phyloP scores from a whole-genome alignment of 2,113 vertebrate genomes.

The Epinephelus moara region DNA sequence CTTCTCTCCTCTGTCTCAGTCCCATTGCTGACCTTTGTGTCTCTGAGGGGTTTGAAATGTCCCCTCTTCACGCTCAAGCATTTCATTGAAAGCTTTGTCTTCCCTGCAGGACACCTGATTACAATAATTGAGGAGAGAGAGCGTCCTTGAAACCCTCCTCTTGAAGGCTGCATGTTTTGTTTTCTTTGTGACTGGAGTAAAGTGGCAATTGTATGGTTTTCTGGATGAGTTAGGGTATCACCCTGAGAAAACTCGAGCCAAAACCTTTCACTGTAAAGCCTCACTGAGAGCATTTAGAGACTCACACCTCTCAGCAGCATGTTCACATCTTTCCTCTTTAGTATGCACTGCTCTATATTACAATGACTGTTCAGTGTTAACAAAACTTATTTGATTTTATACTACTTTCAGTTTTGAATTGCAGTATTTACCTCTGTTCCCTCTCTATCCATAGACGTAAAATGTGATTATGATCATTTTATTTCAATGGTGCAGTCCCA shows the following conservation, averaged over 20 bases:
- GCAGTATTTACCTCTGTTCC: neutral
- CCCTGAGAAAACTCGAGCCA: conserved; percentile 1
- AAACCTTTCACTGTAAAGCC: neutral
- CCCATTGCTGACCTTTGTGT: conserved; percentile 32
- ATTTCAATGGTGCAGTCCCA: neutral
- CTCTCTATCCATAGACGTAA: neutral
- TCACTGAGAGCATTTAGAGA: conserved; percentile 5
- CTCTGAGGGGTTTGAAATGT: conserved; percentile 47
- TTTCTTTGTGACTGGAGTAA: conserved; percentile 44
- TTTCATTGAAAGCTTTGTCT: conserved; percentile 59
- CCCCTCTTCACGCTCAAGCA: conserved; percentile 42
- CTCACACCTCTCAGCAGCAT: neutral
- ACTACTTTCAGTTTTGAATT: neutral
- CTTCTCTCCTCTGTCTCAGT: conserved; percentile 31
- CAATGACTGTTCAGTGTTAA: neutral
- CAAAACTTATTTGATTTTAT: neutral
- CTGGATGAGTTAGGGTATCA: conserved; percentile 35
- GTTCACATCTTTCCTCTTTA: neutral
- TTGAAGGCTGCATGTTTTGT: conserved; percentile 41
- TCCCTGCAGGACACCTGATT: conserved; percentile 45
- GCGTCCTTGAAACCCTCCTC: conserved; percentile 37
- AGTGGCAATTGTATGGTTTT: conserved; percentile 45
- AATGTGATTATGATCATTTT: too few relatives aligned
- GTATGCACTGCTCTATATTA: neutral
- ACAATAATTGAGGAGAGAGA: conserved; percentile 44